Evolutionary conservation across 1,140 invertebrate genomes (phyloP).

Genomic region (Maniola jurtina): DNA sequence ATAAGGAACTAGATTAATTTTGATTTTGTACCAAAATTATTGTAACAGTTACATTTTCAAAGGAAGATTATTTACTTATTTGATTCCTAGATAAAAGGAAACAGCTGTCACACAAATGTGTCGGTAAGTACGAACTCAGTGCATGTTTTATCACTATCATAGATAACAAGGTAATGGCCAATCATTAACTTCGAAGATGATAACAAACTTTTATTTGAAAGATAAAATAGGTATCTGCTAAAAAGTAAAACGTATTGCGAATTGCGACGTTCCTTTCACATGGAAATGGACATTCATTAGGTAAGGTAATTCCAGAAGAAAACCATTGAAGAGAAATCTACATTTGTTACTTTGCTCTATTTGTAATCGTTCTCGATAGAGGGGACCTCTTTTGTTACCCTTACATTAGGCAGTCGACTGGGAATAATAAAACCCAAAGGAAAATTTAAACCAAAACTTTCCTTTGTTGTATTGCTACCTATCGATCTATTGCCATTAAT

Average conservation of each 20-base stretch:
- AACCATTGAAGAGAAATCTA: conserved; percentile 18
- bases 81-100: not conserved
- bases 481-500: not conserved
- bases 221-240: no score
- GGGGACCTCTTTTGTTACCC: conserved; percentile 8
- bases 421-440: conserved; percentile 7
- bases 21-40: no score
- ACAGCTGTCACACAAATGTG: not conserved
- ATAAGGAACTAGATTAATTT: not conserved
- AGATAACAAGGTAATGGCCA: no score
- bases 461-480: not conserved
- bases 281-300: no score
- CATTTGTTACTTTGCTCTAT: conserved; percentile 2
- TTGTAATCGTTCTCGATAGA: conserved; percentile 7
- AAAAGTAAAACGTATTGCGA: no score
- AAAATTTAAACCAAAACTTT: not conserved
- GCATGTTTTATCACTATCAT: not conserved
- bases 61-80: not conserved
- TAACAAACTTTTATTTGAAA: no score
- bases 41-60: not conserved
- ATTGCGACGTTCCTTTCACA: no score
- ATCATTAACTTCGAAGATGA: no score
- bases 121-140: not conserved
- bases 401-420: not conserved
- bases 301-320: not conserved